Conservation (phyloP, 2,113 vertebrate species). For the Leptodactylus fuscus region DNA sequence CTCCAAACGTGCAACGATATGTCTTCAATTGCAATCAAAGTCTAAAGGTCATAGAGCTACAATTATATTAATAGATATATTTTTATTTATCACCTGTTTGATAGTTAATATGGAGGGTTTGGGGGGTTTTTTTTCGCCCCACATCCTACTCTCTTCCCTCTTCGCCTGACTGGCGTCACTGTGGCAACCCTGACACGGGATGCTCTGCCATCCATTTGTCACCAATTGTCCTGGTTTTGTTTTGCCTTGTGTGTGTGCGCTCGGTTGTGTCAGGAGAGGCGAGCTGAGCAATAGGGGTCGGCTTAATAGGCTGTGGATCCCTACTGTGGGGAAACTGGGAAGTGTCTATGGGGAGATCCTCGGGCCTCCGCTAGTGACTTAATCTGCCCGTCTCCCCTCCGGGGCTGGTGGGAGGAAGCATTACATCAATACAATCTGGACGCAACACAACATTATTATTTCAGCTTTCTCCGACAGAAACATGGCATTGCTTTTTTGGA, state of each 20-base stretch:
- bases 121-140: slow-evolving; percentile 75
- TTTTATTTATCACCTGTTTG: no score
- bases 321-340: slow-evolving; percentile 60
- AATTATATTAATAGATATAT: no score
- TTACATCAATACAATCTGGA: background rate
- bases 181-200: slow-evolving; percentile 79
- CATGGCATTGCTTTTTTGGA: slow-evolving; percentile 4
- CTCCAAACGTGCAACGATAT: no score
- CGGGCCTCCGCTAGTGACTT: slow-evolving; percentile 39
- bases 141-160: slow-evolving; percentile 63
- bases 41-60: no score
- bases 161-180: slow-evolving; percentile 76
- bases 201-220: slow-evolving; percentile 90
- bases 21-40: no score
- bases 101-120: background rate
- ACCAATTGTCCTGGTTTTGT: slow-evolving; percentile 89
- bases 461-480: background rate
- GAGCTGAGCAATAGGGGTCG: slow-evolving; percentile 67
- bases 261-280: slow-evolving; percentile 75
- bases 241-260: slow-evolving; percentile 77
- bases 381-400: slow-evolving; percentile 42
- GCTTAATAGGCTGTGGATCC: slow-evolving; percentile 71
- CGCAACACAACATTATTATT: slow-evolving; percentile 3
- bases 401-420: slow-evolving; percentile 17
- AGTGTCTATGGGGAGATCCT: slow-evolving; percentile 37